Evolutionary conservation across 2,888 invertebrate species (phyloP).

Genomic region (Agrochola circellaris): DNA sequence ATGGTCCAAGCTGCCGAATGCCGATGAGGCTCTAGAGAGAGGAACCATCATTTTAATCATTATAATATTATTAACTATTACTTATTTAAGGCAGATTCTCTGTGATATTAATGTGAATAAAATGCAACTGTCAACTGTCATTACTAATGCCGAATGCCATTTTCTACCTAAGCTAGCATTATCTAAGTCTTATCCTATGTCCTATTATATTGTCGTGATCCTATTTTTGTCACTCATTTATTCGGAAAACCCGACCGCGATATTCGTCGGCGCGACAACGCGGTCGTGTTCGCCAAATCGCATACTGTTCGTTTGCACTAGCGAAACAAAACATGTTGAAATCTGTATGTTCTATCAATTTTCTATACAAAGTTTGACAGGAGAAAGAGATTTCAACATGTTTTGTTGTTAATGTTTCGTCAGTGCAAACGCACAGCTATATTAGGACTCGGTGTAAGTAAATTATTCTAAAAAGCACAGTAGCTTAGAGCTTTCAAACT

Average conservation of each 20-base stretch:
- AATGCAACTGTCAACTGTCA: no score
- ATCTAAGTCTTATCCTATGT: not conserved
- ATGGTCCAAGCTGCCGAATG: no score
- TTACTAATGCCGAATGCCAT: not conserved
- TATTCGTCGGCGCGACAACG: not conserved
- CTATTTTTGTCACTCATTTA: not conserved
- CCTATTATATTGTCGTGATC: not conserved
- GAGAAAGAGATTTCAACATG: no score
- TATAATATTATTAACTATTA: not conserved
- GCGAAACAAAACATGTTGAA: no score
- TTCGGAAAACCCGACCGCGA: not conserved
- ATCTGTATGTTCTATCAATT: no score
- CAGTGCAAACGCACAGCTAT: no score
- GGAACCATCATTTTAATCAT: no score
- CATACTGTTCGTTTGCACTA: no score
- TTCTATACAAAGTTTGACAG: no score
- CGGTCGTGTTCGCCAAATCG: not conserved
- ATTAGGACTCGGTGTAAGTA: not conserved
- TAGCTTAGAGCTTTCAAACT: not conserved
- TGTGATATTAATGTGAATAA: no score
- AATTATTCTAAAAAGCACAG: not conserved
- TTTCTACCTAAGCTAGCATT: not conserved
- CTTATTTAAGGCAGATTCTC: not conserved
- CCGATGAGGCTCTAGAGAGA: no score
- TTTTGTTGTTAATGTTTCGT: no score